A percentile compares a stretch with the other conserved stretches of the same genome.
Evolutionary conservation across 2,888 invertebrate genomes (phyloP).

Genomic region (Encarsia formosa): DNA sequence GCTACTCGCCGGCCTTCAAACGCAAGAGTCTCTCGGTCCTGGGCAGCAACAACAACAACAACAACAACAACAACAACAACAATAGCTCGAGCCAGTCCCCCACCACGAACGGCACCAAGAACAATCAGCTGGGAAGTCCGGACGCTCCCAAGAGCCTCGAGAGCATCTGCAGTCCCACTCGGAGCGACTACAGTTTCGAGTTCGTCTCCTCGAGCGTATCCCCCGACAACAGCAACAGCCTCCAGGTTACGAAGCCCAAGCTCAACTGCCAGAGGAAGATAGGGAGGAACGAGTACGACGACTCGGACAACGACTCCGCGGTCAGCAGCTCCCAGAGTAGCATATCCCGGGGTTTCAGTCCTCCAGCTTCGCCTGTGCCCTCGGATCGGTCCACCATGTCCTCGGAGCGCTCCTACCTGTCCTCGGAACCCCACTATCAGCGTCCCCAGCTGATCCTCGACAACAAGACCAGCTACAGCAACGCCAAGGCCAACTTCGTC

Average conservation of each 20-base stretch:
- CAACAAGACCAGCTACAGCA: constrained; percentile 5
- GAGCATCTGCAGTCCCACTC: constrained; percentile 58
- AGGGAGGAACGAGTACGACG: constrained; percentile 55
- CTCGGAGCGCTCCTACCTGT: constrained; percentile 55
- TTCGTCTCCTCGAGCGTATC: constrained; percentile 47
- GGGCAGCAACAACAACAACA: constrained; percentile 33
- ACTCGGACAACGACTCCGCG: constrained; percentile 84
- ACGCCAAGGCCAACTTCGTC: constrained; percentile 17
- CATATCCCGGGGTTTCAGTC: constrained; percentile 72
- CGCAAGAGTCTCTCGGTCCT: constrained; percentile 69
- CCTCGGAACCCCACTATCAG: constrained; percentile 50
- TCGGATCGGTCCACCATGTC: constrained; percentile 53
- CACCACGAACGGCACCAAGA: constrained; percentile 24
- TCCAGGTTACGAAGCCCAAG: constrained; percentile 1
- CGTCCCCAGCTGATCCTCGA: constrained; percentile 52
- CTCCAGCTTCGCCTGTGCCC: constrained; percentile 67
- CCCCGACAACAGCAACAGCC: not conserved
- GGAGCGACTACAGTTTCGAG: constrained; percentile 60
- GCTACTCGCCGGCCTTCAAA: constrained; percentile 80
- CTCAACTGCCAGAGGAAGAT: constrained; percentile 27
- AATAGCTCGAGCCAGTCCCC: constrained; percentile 14
- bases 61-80: constrained; percentile 31
- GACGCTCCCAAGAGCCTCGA: constrained; percentile 58
- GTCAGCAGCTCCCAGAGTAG: constrained; percentile 80
- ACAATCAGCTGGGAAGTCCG: constrained; percentile 20